Evolutionary conservation across 2,888 invertebrate species (phyloP).

Genomic region (Liopterus haemorrhoidalis): DNA sequence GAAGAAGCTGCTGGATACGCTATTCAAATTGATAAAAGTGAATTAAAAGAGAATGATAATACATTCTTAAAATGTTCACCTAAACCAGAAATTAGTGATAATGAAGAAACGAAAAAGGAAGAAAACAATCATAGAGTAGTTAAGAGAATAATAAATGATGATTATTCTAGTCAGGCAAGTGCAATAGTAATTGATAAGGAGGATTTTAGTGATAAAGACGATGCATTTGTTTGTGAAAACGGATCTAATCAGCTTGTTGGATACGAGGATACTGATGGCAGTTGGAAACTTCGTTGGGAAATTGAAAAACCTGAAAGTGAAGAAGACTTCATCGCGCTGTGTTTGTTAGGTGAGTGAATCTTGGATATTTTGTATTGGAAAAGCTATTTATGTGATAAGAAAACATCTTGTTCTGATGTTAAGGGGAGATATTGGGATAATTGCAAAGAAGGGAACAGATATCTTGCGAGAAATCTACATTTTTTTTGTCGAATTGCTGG

Average conservation of each 20-base stretch:
- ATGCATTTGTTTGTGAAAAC: conserved; percentile 8
- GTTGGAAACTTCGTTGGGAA: conserved; percentile 47
- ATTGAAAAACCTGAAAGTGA: conserved; percentile 42
- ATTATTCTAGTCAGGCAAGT: conserved; percentile 16
- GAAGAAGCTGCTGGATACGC: conserved; percentile 17
- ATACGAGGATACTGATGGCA: conserved; percentile 44
- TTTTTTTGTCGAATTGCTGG: too few relatives aligned
- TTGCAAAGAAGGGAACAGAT: too few relatives aligned
- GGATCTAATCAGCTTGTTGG: conserved; percentile 43
- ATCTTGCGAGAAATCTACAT: too few relatives aligned
- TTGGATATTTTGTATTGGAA: conserved; percentile 24
- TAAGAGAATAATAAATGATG: conserved; percentile 11
- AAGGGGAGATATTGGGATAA: too few relatives aligned
- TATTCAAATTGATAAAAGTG: conserved; percentile 3
- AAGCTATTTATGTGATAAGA: too few relatives aligned
- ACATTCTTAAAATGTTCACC: conserved; percentile 13
- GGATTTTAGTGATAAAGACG: conserved; percentile 7
- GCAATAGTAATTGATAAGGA: conserved; percentile 8
- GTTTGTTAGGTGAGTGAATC: conserved; percentile 51
- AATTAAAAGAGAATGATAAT: too few relatives aligned
- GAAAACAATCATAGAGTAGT: conserved; percentile 16
- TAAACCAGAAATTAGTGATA: conserved; percentile 7
- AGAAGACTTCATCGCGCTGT: conserved; percentile 54
- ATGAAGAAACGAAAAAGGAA: conserved; percentile 2
- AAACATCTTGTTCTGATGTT: too few relatives aligned